A percentile compares a stretch with the other conserved stretches of the same genome.
These are phyloP conservation scores for Patiria miniata DNA, from an alignment of 35 echinoderm and acorn worm genomes.

Conservation along the genomic window DNA sequence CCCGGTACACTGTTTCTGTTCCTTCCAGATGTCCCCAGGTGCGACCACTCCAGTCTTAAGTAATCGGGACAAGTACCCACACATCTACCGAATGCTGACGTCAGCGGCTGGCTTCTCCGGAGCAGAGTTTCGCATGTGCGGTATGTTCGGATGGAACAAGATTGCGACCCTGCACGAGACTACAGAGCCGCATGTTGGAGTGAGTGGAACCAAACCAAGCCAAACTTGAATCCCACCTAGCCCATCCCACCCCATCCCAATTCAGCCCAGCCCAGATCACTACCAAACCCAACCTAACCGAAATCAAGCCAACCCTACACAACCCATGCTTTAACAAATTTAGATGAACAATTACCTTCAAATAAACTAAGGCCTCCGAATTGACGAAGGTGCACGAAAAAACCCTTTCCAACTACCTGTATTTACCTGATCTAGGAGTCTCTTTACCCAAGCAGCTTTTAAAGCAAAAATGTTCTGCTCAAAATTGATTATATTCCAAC, in stretches of 20 bases:
- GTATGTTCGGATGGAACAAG: not conserved
- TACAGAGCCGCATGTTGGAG: constrained; percentile 3
- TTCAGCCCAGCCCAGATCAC: too few species aligned
- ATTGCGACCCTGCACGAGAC: not conserved
- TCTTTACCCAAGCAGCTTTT: not conserved
- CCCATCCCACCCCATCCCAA: too few species aligned
- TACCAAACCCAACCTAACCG: too few species aligned
- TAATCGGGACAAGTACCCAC: not conserved
- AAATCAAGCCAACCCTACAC: too few species aligned
- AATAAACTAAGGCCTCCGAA: not conserved
- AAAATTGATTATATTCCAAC: not conserved
- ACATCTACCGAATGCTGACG: not conserved
- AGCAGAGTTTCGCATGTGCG: not conserved
- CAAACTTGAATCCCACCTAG: too few species aligned
- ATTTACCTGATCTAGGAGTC: not conserved
- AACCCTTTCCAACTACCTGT: not conserved
- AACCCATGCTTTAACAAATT: too few species aligned
- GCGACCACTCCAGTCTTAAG: not conserved
- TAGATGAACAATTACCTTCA: not conserved
- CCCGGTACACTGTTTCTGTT: too few species aligned
- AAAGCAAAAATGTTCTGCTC: not conserved
- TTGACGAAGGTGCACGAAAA: not conserved
- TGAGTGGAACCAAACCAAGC: not conserved
- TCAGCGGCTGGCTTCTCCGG: not conserved
- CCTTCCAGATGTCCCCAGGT: not conserved